Evolutionary conservation across 2,113 vertebrate species (phyloP).

Genomic region (Gasterosteus aculeatus): DNA sequence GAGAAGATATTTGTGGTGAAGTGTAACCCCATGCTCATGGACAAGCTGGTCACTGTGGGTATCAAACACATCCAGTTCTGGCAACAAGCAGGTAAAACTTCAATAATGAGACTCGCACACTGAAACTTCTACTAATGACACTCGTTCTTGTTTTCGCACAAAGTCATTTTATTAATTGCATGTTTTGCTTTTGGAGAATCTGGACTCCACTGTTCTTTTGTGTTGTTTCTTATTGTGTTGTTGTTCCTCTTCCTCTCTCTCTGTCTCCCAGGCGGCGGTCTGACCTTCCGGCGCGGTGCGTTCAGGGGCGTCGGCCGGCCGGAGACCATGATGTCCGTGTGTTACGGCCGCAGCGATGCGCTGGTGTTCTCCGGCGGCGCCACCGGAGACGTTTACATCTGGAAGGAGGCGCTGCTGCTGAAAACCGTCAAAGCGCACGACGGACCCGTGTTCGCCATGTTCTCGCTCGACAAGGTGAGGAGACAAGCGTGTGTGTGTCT

Average conservation of each 20-base stretch:
- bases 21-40: constrained; percentile 90
- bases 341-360: constrained; percentile 90
- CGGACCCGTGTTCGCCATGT: constrained; percentile 95
- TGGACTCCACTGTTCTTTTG: not conserved
- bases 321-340: constrained; percentile 97
- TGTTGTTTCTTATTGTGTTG: not conserved
- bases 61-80: constrained; percentile 98
- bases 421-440: constrained; percentile 96
- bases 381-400: constrained; percentile 95
- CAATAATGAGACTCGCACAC: not conserved
- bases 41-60: constrained; percentile 94
- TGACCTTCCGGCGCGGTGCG: constrained; percentile 88
- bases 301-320: constrained; percentile 86
- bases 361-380: constrained; percentile 92
- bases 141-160: not conserved
- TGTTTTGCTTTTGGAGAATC: not conserved
- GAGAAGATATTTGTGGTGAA: constrained; percentile 98
- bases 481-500: not conserved
- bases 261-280: constrained; percentile 87
- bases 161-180: not conserved
- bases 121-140: not conserved
- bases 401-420: constrained; percentile 90
- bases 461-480: constrained; percentile 93
- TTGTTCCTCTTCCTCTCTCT: not conserved
- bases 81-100: constrained; percentile 89